phyloP scores from a whole-genome alignment of 2,888 invertebrate genomes.

The Molorchus minor region DNA sequence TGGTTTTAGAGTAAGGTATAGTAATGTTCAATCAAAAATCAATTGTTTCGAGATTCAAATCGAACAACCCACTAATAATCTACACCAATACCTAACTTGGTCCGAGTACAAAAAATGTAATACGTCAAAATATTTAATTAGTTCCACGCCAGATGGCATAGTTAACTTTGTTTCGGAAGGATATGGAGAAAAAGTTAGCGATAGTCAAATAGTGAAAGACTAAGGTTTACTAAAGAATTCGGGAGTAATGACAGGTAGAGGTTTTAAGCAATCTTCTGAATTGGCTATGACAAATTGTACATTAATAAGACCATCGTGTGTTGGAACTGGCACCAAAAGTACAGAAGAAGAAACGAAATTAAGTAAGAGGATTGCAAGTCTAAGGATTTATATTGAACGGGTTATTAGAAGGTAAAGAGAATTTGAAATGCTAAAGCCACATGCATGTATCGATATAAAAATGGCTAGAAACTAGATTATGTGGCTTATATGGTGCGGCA shows the following conservation, averaged over 20 bases:
- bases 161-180: not conserved
- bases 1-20: slow-evolving; percentile 1
- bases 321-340: not conserved
- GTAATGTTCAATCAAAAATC: slow-evolving; percentile 17
- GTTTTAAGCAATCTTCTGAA: too few relatives aligned
- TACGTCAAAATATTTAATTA: too few relatives aligned
- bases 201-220: not conserved
- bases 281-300: too few relatives aligned
- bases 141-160: not conserved
- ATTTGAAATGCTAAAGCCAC: too few relatives aligned
- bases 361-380: not conserved
- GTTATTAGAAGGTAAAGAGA: too few relatives aligned
- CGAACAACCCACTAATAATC: slow-evolving; percentile 17
- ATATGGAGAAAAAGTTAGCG: not conserved
- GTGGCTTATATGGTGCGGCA: too few relatives aligned
- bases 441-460: too few relatives aligned
- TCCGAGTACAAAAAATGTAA: slow-evolving; percentile 14
- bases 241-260: not conserved
- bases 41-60: slow-evolving; percentile 27
- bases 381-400: not conserved
- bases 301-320: not conserved
- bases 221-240: not conserved
- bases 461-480: too few relatives aligned
- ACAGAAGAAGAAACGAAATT: not conserved
- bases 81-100: too few relatives aligned